Evolutionary conservation across 23 tunicate species (phyloP), one percentile per base, ranked within the genome.

Genomic region (Halocynthia aurantium): DNA sequence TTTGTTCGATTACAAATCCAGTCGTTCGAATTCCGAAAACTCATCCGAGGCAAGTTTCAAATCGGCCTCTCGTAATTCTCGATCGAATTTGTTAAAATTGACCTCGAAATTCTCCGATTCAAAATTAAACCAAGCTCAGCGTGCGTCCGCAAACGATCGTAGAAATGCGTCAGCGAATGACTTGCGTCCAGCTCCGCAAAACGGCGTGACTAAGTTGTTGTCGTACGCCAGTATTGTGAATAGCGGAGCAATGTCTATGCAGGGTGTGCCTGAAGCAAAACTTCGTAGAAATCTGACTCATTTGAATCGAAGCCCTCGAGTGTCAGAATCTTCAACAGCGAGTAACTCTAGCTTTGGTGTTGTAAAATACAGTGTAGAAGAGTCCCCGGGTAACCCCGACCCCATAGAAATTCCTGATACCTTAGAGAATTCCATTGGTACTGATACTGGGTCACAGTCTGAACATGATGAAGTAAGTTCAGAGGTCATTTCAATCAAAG

Each of bases 261-360:
- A 40, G 31, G 5, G 1, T 65, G 31, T 20, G 2, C 19, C 70
- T 10, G 70, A 65, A 8, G 49, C 70, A 65, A 65, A 65, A 15
- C 22, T 20, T 9, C 31, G 6, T 8, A 11, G 2, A 10, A 31
- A 31, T 31, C 9, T 15, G 49, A 5, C 22, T 20, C 22, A 65
- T 9, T 58, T n/a, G 17, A 65, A 65, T 49, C 22, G 70, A 0
- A 65, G 70, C 19, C 70, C 70, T 9, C 22, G 31, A 15, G 70
- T 65, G 10, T 65, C 70, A 10, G 70, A 65, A 65, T 65, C 70
- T 10, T 65, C 70, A 9, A 0, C 70, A 11, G 70, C 70, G 49
- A 65, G 70, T 65, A 15, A 40, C 31, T 40, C 18, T 65, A 65
- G 70, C 19, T 31, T 31, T 31, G 4, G 44, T 31, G 44, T 31